Evolutionary conservation across 1,140 invertebrate genomes (phyloP).

Genomic region (Heliconius congener): DNA sequence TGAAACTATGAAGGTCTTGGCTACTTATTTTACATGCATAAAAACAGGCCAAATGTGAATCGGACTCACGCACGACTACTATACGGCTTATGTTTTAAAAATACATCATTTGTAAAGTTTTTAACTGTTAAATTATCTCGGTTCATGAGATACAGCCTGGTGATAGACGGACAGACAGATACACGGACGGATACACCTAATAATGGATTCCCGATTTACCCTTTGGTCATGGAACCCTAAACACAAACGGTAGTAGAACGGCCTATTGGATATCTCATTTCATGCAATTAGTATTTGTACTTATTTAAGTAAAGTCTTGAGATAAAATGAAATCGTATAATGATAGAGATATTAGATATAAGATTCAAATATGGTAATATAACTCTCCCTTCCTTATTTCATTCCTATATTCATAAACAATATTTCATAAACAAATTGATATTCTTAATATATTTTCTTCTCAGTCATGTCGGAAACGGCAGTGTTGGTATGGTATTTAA

Average conservation of each 20-base stretch:
- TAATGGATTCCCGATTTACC: no score
- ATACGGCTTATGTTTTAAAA: no score
- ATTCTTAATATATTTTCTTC: neutral
- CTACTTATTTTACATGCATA: neutral
- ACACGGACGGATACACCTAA: no score
- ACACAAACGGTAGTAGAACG: no score
- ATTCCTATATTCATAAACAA: neutral
- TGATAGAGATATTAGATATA: neutral
- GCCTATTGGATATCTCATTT: neutral
- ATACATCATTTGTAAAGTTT: no score
- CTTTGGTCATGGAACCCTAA: no score
- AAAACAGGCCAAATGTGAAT: neutral
- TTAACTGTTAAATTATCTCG: no score
- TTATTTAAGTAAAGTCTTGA: neutral
- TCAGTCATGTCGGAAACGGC: constrained; percentile 65
- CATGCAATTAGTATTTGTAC: neutral
- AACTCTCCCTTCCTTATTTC: no score
- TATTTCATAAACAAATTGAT: neutral
- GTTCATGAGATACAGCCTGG: no score
- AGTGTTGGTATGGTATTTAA: constrained; percentile 58
- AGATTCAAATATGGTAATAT: neutral
- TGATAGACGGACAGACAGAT: no score
- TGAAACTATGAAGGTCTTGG: neutral
- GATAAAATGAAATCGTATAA: neutral
- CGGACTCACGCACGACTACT: no score